Evolutionary conservation across 2,113 vertebrate genomes (phyloP).

Genomic region (Anarrhichthys ocellatus): DNA sequence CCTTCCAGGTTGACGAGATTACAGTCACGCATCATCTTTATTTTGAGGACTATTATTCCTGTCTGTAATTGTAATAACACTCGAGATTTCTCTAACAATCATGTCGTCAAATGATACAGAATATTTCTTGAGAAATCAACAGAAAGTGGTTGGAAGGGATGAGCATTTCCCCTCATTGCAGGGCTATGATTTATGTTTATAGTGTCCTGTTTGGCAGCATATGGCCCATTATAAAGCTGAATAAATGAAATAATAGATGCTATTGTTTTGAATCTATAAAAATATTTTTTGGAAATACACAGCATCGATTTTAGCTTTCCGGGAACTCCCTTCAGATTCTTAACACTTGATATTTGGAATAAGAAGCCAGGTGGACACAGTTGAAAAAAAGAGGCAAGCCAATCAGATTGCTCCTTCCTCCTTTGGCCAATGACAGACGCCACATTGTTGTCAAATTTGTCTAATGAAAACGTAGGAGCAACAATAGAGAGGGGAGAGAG

Average conservation of each 20-base stretch:
- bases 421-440: slow-evolving; percentile 95
- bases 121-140: slow-evolving; percentile 12
- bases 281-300: slow-evolving; percentile 50
- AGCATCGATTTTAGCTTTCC: slow-evolving; percentile 82
- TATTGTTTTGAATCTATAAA: slow-evolving; percentile 59
- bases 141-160: neutral
- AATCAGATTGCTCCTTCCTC: slow-evolving; percentile 90
- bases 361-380: slow-evolving; percentile 88
- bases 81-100: neutral
- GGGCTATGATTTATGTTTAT: neutral
- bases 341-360: slow-evolving; percentile 86
- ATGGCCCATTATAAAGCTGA: neutral
- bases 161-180: neutral
- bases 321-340: slow-evolving; percentile 81
- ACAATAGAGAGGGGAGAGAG: slow-evolving; percentile 90
- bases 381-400: slow-evolving; percentile 87
- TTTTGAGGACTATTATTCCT: neutral
- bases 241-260: neutral
- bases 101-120: slow-evolving; percentile 5
- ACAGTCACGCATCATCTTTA: slow-evolving; percentile 32
- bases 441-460: slow-evolving; percentile 99
- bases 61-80: neutral
- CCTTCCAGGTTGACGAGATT: slow-evolving; percentile 50
- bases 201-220: slow-evolving; percentile 7
- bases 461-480: slow-evolving; percentile 96